Evolutionary conservation across 2,113 vertebrate species (phyloP), one percentile per base, ranked within the genome.

Genomic region (Gadus macrocephalus): DNA sequence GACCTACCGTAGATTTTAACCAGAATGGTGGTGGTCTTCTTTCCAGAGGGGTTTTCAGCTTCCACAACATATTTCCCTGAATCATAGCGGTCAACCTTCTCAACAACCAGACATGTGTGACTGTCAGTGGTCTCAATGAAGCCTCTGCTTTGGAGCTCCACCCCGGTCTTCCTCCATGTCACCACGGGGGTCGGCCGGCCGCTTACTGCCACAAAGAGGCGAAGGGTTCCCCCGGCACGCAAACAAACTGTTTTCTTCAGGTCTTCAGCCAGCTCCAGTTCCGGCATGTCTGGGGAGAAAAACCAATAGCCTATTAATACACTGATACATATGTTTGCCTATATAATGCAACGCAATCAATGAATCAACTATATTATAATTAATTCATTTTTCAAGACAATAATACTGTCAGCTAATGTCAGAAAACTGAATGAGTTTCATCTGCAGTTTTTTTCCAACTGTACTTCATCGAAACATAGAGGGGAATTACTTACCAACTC

Each of bases 1-100:
- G 72, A 85, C 93, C 87, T 91, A 98, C 97, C 97, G 27, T 95
- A 99, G 38, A 99, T 90, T 91, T 98, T 99, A 60, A 98, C 97
- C 77, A 97, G 89, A 73, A 99, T 86, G 53, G 92, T 95, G 75
- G 94, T 89, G 64, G 93, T 94, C 85, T 98, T 99, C 86, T 98
- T 99, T 82, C 97, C 97, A 75, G 96, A 98, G 68, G 95, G 96
- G 83, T 99, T 99, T 88, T 98, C 97, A 15, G 96, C 97, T 84
- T 99, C 97, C 75, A 99, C 89, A 38, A 93, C 62, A 7, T 99
- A 99, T 92, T 98, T 99, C 76, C 97, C 97, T 78, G 96, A 95
- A 22, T 99, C 97, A 0, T 98, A 98, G 15, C 97, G 95, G 83
- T 93, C 92, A 19, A 97, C 95, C 87, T 98, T 99, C 79, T 99